These are phyloP conservation scores for Caenorhabditis latens DNA, from an alignment of 1,140 invertebrate species.

Conservation along the genomic window DNA sequence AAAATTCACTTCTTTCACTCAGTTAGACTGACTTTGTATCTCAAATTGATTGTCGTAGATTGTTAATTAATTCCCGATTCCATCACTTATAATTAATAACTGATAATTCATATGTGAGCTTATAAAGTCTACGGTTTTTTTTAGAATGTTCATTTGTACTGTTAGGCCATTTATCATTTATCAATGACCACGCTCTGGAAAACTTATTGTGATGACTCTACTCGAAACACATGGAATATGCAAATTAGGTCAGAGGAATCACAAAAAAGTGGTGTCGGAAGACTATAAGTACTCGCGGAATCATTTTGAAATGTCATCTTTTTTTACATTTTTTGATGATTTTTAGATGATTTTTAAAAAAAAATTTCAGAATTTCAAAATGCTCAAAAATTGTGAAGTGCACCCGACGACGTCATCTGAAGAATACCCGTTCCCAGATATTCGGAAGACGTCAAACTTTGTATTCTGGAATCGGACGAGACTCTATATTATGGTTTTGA, in stretches of 20 bases:
- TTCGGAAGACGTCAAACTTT: conserved; percentile 18
- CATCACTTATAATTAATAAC: not conserved
- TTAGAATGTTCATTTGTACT: not conserved
- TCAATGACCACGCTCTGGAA: not conserved
- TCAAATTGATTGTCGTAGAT: conserved; percentile 18
- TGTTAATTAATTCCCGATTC: conserved; percentile 20
- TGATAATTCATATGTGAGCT: conserved; percentile 37
- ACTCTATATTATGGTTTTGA: conserved; percentile 28
- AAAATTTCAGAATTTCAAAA: not conserved
- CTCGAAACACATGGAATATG: conserved; percentile 13
- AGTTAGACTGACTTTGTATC: conserved; percentile 3
- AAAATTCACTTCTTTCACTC: not conserved
- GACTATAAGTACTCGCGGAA: not conserved
- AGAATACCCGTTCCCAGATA: not conserved
- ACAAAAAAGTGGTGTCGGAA: not conserved
- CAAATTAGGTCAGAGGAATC: conserved; percentile 10
- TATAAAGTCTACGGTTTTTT: conserved; percentile 16
- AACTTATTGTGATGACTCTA: too few relatives aligned
- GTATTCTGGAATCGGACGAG: conserved; percentile 23
- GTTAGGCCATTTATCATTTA: not conserved
- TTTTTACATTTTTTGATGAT: not conserved
- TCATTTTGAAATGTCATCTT: not conserved
- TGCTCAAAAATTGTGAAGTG: not conserved
- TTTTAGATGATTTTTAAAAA: not conserved
- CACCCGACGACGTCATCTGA: not conserved